A percentile compares a stretch with the other conserved stretches of the same genome.
Evolutionary conservation across 2,797 vertebrate species (phyloP).

Genomic region (Champsocephalus esox): DNA sequence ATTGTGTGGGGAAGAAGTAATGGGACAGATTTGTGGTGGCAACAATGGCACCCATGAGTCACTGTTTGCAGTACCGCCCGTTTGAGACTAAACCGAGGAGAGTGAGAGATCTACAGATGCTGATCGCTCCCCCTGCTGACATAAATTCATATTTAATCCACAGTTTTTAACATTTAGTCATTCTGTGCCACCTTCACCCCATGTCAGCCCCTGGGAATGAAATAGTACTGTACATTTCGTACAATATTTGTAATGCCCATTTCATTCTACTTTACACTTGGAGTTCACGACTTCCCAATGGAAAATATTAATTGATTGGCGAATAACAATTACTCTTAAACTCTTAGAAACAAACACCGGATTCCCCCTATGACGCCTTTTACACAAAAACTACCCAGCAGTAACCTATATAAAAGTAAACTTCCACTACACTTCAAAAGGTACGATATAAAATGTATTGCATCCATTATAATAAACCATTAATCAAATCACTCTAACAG

Average conservation of each 20-base stretch:
- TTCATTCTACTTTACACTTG: neutral
- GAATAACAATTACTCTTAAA: neutral
- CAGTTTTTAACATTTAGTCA: constrained; percentile 30
- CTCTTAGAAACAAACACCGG: neutral
- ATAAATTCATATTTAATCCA: constrained; percentile 11
- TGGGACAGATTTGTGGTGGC: constrained; percentile 47
- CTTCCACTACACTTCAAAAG: neutral
- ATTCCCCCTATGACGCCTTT: neutral
- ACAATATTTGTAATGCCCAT: neutral
- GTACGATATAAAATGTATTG: neutral
- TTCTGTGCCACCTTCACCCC: constrained; percentile 5
- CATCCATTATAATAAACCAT: neutral
- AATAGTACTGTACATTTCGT: neutral
- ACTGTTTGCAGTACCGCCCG: constrained; percentile 40
- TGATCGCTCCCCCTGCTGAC: constrained; percentile 68
- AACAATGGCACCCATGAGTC: constrained; percentile 75
- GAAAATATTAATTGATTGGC: neutral
- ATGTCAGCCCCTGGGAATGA: neutral
- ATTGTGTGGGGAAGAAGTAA: constrained; percentile 34
- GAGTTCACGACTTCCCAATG: neutral
- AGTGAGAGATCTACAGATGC: neutral
- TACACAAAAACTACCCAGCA: neutral
- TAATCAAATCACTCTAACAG: neutral
- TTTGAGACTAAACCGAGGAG: constrained; percentile 20
- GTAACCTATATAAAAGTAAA: neutral